These are phyloP conservation scores for Diacarnus erythraeanus DNA, from an alignment of 37 sponge, comb jelly and placozoan genomes.

Conservation along the genomic window DNA sequence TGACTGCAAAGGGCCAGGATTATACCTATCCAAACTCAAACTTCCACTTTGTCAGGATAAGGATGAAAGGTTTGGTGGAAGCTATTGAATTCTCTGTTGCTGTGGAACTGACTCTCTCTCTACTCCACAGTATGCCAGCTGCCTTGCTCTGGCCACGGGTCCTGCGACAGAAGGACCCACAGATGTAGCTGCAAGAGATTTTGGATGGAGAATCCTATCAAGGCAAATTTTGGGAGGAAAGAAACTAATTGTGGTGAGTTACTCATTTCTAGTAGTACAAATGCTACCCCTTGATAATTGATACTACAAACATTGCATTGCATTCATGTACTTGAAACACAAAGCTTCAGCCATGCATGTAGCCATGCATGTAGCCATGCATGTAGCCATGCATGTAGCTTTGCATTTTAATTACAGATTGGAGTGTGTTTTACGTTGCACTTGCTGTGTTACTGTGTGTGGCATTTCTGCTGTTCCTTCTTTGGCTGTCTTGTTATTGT, in stretches of 20 bases:
- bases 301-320: too few relatives aligned
- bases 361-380: too few relatives aligned
- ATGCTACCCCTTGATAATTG: too few relatives aligned
- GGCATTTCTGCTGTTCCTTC: conserved; percentile 12
- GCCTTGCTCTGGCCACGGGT: conserved; percentile 79
- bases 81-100: conserved; percentile 2
- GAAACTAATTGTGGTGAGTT: conserved; percentile 60
- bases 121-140: conserved; percentile 64
- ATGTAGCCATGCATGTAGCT: too few relatives aligned
- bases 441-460: conserved; percentile 34
- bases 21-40: background rate
- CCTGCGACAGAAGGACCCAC: conserved; percentile 64
- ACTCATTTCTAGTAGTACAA: too few relatives aligned
- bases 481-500: conserved; percentile 74
- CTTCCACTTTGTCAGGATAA: conserved; percentile 29
- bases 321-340: too few relatives aligned
- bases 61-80: conserved; percentile 48
- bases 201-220: conserved; percentile 96
- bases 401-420: too few relatives aligned
- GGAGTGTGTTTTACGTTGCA: conserved; percentile 69
- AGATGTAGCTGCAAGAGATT: conserved; percentile 72
- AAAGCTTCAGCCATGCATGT: too few relatives aligned
- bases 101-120: too few relatives aligned
- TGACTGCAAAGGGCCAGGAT: conserved; percentile 41
- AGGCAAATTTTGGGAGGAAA: conserved; percentile 48